Conservation (phyloP, 37 sponge, comb jelly and placozoan genomes). For the Ianthella basta region DNA sequence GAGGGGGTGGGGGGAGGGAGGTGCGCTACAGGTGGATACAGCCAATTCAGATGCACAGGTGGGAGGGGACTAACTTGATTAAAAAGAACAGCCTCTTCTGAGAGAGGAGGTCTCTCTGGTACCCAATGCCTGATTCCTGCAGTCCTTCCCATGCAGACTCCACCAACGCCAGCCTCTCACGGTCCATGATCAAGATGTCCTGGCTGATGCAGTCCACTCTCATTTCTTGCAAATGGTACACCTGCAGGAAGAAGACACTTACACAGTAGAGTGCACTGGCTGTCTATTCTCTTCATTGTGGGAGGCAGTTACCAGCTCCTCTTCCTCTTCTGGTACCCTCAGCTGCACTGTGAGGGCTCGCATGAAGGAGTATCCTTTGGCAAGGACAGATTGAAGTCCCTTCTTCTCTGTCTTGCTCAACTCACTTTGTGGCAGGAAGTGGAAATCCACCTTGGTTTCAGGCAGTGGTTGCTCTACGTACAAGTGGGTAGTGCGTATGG, state of each 20-base stretch:
- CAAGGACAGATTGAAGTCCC: conserved; percentile 7
- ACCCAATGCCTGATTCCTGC: background rate
- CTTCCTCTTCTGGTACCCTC: background rate
- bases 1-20: conserved; percentile 2
- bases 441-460: conserved; percentile 23
- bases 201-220: conserved; percentile 23
- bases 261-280: background rate
- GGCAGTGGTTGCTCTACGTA: conserved; percentile 23
- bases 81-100: conserved; percentile 28
- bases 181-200: conserved; percentile 7
- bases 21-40: background rate
- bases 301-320: background rate
- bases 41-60: background rate
- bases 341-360: background rate
- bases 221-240: conserved; percentile 31
- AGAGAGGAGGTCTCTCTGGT: conserved; percentile 18
- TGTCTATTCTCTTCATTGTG: background rate
- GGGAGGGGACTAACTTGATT: background rate
- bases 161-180: background rate
- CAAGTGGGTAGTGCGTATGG: too few relatives aligned
- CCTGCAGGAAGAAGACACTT: background rate
- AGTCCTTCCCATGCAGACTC: background rate
- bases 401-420: conserved; percentile 1
- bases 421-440: conserved; percentile 7
- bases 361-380: background rate